Percentiles rank a stretch among this genome's conserved stretches.
phyloP scores from a whole-genome alignment of 2,113 vertebrate genomes.

The Prunella himalayana region DNA sequence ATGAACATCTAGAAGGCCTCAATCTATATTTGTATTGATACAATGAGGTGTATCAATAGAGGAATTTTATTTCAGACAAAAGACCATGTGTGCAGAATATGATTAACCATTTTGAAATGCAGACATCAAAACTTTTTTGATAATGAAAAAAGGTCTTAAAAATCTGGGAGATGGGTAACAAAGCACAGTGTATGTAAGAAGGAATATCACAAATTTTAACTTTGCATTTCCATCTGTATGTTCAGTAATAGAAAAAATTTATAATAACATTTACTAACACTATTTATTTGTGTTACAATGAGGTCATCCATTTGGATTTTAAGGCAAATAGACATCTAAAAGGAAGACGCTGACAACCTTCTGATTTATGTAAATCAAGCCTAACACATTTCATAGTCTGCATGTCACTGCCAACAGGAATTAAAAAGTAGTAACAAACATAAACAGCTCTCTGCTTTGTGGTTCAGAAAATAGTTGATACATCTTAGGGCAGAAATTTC shows the following conservation, averaged over 20 bases:
- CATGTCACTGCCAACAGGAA: conserved; percentile 50
- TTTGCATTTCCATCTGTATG: conserved; percentile 43
- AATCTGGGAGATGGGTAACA: background rate
- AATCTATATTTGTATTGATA: background rate
- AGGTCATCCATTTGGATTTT: conserved; percentile 50
- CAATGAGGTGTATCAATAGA: background rate
- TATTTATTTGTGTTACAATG: conserved; percentile 56
- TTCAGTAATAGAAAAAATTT: conserved; percentile 46
- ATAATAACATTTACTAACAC: conserved; percentile 58
- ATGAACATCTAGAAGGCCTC: background rate
- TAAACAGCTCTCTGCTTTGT: conserved; percentile 22
- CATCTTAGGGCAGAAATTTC: conserved; percentile 14
- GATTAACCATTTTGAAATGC: background rate
- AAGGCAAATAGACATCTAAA: conserved; percentile 43
- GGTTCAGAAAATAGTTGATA: conserved; percentile 29
- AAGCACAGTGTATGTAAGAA: background rate
- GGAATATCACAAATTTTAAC: conserved; percentile 2
- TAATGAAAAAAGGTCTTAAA: background rate
- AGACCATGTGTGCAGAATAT: background rate
- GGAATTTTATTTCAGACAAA: background rate
- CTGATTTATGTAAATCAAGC: conserved; percentile 64
- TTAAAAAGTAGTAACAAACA: conserved; percentile 61
- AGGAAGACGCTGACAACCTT: conserved; percentile 50
- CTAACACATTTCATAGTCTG: conserved; percentile 57
- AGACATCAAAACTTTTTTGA: background rate